Evolutionary conservation across 1,140 invertebrate genomes (phyloP).

Genomic region (Cecropterus lyciades): DNA sequence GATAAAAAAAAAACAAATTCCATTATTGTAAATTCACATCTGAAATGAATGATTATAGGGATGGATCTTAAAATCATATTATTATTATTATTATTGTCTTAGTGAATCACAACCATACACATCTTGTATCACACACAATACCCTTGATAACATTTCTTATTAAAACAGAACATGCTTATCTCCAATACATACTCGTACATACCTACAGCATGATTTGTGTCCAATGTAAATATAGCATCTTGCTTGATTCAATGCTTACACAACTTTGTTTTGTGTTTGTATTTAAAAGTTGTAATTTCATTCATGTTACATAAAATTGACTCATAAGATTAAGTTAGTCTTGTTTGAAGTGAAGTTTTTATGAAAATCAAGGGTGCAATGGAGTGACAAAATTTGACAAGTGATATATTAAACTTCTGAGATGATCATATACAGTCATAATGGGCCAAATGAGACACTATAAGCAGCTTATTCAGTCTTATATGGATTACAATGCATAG

Average conservation of each 20-base stretch:
- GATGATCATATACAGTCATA: slow-evolving; percentile 28
- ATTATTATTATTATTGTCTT: slow-evolving; percentile 42
- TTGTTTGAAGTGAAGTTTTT: slow-evolving; percentile 35
- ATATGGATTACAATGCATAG: slow-evolving; percentile 61
- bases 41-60: neutral
- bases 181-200: slow-evolving; percentile 25
- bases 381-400: slow-evolving; percentile 58
- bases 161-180: slow-evolving; percentile 63
- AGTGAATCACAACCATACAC: slow-evolving; percentile 67
- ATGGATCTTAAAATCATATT: slow-evolving; percentile 9
- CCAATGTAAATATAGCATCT: slow-evolving; percentile 43
- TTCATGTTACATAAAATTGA: slow-evolving; percentile 10
- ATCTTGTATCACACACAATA: slow-evolving; percentile 64
- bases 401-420: slow-evolving; percentile 42
- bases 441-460: slow-evolving; percentile 12
- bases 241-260: slow-evolving; percentile 40
- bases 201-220: slow-evolving; percentile 39
- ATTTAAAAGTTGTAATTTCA: slow-evolving; percentile 34
- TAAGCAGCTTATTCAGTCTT: slow-evolving; percentile 15
- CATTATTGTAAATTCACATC: too few species aligned
- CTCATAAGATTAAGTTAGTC: slow-evolving; percentile 10
- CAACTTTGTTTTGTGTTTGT: slow-evolving; percentile 31
- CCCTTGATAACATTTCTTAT: slow-evolving; percentile 68
- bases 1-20: too few species aligned
- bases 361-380: slow-evolving; percentile 55